Conservation (phyloP, 2,113 vertebrate species). For the Bungarus multicinctus region DNA sequence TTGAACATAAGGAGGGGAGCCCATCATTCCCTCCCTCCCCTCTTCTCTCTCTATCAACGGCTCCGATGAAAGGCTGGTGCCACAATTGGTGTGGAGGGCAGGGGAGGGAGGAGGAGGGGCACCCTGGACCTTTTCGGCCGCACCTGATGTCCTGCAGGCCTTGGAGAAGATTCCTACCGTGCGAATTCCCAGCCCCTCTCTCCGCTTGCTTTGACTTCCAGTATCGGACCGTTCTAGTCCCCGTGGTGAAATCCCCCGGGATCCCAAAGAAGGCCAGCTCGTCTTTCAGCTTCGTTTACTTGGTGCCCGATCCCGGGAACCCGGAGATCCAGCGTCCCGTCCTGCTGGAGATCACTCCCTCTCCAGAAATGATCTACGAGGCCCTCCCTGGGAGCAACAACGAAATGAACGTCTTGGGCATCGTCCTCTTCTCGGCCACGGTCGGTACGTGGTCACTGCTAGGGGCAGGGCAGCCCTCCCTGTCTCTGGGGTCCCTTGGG, state of each 20-base stretch:
- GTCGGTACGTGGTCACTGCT: slow-evolving; percentile 68
- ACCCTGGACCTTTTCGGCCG: not conserved
- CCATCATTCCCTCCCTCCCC: not conserved
- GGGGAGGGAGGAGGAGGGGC: not conserved
- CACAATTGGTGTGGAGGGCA: not conserved
- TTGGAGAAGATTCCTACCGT: not conserved
- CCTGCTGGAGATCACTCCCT: slow-evolving; percentile 79
- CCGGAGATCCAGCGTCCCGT: slow-evolving; percentile 70
- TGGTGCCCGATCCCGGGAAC: slow-evolving; percentile 73
- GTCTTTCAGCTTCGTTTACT: slow-evolving; percentile 76
- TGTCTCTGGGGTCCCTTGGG: not conserved
- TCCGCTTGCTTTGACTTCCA: slow-evolving; percentile 45
- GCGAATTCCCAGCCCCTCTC: not conserved
- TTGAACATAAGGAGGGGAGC: not conserved
- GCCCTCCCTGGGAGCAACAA: slow-evolving; percentile 80
- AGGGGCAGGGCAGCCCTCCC: not conserved
- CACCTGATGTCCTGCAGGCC: not conserved
- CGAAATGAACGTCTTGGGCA: slow-evolving; percentile 89
- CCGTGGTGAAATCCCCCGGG: slow-evolving; percentile 61
- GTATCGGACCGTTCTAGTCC: slow-evolving; percentile 83
- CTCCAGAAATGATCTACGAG: slow-evolving; percentile 79
- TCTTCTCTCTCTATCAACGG: not conserved
- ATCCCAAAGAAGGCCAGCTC: slow-evolving; percentile 47
- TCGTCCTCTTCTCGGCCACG: slow-evolving; percentile 89
- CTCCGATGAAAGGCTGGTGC: not conserved